Conservation (phyloP, 2,113 vertebrate species). For the Manacus vitellinus region DNA sequence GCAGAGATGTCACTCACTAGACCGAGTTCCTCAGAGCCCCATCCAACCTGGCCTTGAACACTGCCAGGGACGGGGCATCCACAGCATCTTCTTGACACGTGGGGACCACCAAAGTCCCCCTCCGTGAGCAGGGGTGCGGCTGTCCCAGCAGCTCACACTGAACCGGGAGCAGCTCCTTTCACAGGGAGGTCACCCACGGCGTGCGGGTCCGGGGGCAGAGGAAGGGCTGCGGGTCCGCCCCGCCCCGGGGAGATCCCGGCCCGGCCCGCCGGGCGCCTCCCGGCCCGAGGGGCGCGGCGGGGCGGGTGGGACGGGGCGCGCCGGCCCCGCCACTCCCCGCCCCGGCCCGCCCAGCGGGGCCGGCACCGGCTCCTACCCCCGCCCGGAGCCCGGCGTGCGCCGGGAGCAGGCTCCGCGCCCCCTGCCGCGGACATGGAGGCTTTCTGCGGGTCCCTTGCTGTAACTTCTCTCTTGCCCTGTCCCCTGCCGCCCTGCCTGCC, state of each 20-base stretch:
- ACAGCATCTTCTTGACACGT: not conserved
- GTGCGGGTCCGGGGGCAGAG: not conserved
- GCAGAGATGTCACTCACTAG: not conserved
- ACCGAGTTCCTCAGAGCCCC: not conserved
- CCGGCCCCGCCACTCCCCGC: not conserved
- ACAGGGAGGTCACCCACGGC: rapidly evolving
- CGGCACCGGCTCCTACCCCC: not conserved
- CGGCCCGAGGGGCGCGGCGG: not conserved
- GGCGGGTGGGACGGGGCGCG: not conserved
- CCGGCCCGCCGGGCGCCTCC: rapidly evolving
- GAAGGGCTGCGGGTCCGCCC: rapidly evolving
- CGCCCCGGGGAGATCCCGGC: rapidly evolving
- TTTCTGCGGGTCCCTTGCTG: conserved; percentile 60
- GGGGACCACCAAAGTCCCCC: rapidly evolving
- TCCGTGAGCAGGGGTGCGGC: not conserved
- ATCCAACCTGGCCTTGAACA: not conserved
- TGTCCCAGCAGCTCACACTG: not conserved
- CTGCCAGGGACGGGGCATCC: not conserved
- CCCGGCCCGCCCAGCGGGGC: not conserved
- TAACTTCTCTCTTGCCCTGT: not conserved
- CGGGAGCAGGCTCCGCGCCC: not conserved
- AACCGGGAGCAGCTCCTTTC: not conserved
- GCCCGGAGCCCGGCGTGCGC: not conserved
- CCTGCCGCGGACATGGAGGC: conserved; percentile 8
- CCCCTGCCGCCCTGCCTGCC: not conserved